Percentiles rank a stretch among this genome's conserved stretches.
Evolutionary conservation across 2,797 vertebrate species (phyloP).

Genomic region (Anas flavirostris): DNA sequence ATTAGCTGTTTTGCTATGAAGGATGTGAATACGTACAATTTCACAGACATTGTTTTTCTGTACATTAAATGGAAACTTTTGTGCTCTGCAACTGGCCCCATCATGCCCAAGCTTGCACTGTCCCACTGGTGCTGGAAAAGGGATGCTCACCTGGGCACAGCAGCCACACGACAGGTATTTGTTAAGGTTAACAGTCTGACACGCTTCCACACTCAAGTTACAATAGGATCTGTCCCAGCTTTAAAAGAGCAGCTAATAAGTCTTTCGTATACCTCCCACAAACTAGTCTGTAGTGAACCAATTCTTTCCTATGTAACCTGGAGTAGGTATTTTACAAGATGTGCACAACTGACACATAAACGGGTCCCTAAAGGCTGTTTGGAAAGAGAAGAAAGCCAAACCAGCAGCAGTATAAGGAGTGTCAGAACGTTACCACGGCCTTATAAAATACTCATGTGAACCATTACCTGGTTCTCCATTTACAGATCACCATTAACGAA

Average conservation of each 20-base stretch:
- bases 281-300: background rate
- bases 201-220: background rate
- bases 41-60: background rate
- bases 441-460: background rate
- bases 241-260: background rate
- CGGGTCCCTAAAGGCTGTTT: background rate
- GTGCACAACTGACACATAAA: background rate
- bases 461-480: background rate
- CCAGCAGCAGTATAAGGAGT: background rate
- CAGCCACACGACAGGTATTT: background rate
- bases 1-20: background rate
- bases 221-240: background rate
- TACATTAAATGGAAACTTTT: background rate
- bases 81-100: background rate
- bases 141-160: background rate
- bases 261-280: background rate
- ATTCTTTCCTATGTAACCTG: background rate
- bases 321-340: background rate
- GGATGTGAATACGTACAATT: background rate
- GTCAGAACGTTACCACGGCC: background rate
- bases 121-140: background rate
- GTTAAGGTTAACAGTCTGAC: background rate
- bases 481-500: background rate
- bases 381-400: background rate
- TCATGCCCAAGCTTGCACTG: background rate